Conservation (phyloP, 2,113 vertebrate genomes). For the Coreoperca whiteheadi region DNA sequence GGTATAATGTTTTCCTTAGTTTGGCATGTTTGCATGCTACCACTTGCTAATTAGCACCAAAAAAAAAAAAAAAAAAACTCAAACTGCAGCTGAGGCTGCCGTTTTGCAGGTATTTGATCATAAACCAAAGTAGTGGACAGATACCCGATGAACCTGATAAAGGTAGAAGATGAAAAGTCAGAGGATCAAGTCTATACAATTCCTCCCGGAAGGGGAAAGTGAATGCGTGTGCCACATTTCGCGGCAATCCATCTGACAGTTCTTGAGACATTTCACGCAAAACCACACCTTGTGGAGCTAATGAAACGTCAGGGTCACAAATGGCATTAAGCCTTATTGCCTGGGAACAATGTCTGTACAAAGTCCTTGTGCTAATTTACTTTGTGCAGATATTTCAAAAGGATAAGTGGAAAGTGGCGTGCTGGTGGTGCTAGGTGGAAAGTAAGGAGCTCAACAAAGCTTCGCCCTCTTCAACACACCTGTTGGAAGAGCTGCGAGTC, state of each 20-base stretch:
- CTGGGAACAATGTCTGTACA: neutral
- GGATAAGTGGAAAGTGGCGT: neutral
- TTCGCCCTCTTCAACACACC: no score
- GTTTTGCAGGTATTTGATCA: neutral
- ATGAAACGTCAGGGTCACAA: neutral
- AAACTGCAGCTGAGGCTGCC: no score
- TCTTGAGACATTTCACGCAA: neutral
- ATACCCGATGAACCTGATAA: neutral
- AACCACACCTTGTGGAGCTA: neutral
- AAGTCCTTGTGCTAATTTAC: neutral
- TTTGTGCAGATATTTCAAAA: neutral
- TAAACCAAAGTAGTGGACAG: neutral
- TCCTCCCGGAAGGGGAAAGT: neutral
- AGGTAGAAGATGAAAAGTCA: neutral
- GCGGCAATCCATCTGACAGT: neutral
- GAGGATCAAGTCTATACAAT: no score
- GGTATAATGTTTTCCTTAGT: no score
- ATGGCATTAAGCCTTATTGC: neutral
- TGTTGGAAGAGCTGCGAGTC: no score
- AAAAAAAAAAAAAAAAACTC: no score
- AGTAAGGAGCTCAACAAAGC: neutral
- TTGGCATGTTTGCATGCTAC: no score
- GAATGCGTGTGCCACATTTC: neutral
- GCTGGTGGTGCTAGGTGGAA: neutral
- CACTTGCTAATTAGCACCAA: no score